phyloP scores from a whole-genome alignment of 2,888 invertebrate species.

The Meiosimyza decipiens region DNA sequence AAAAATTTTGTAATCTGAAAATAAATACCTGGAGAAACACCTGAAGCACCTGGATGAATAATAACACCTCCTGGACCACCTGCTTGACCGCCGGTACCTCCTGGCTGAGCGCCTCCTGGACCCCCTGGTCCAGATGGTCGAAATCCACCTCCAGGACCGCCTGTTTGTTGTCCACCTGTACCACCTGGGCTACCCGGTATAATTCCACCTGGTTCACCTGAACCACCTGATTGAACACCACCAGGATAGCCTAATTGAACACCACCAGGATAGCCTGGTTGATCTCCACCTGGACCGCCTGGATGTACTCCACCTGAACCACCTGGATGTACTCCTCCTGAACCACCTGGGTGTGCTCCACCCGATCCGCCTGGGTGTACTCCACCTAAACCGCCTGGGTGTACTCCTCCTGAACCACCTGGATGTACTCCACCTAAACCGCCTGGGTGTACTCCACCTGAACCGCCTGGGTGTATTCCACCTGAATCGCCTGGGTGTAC shows the following conservation, averaged over 20 bases:
- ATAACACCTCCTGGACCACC: not conserved
- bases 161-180: not conserved
- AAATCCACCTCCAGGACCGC: not conserved
- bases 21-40: constrained; percentile 4
- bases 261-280: not conserved
- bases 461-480: no score
- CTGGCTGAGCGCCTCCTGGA: constrained; percentile 25
- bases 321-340: constrained; percentile 17
- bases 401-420: constrained; percentile 6
- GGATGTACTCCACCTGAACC: not conserved
- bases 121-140: no score
- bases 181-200: not conserved
- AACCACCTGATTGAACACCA: not conserved
- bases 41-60: not conserved
- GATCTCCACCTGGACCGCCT: constrained; percentile 9
- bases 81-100: constrained; percentile 11
- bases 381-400: constrained; percentile 11
- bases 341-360: no score
- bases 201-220: no score
- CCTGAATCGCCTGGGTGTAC: no score
- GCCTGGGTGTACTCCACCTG: not conserved
- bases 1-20: not conserved
- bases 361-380: no score
- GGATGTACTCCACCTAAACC: not conserved
- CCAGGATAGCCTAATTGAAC: not conserved